phyloP scores from a whole-genome alignment of 2,113 vertebrate species.

The Sturnira hondurensis region DNA sequence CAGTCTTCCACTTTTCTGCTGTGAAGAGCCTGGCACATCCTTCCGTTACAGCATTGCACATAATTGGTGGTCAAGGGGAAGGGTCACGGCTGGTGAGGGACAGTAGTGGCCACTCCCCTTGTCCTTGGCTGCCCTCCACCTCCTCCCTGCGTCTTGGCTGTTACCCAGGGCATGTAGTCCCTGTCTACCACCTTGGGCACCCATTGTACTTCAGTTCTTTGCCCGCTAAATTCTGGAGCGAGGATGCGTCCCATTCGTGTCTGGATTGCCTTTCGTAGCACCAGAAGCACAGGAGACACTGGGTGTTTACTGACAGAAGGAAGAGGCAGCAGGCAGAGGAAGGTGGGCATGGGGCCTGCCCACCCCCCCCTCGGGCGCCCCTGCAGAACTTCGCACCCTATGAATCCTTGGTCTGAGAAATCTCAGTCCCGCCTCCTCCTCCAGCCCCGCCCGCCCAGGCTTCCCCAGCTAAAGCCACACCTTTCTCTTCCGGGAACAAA shows the following conservation, averaged over 20 bases:
- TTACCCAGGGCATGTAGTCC: not conserved
- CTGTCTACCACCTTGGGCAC: not conserved
- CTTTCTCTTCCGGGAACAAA: not conserved
- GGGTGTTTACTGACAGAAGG: not conserved
- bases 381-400: too few species aligned
- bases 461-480: not conserved
- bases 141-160: too few species aligned
- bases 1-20: not conserved
- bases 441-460: not conserved
- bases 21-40: not conserved
- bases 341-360: not conserved
- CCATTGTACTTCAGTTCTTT: not conserved
- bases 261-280: not conserved
- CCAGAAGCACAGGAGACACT: not conserved
- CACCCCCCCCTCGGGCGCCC: not conserved
- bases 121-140: not conserved
- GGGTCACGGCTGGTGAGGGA: not conserved
- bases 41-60: not conserved
- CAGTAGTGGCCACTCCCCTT: not conserved
- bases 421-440: not conserved
- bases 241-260: not conserved
- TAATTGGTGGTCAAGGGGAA: rapidly evolving
- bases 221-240: not conserved
- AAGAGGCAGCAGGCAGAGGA: too few species aligned
- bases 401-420: not conserved